Percentiles rank a stretch among this genome's conserved stretches.
Evolutionary conservation across 2,113 vertebrate species (phyloP).

Genomic region (Sminthopsis crassicaudata): DNA sequence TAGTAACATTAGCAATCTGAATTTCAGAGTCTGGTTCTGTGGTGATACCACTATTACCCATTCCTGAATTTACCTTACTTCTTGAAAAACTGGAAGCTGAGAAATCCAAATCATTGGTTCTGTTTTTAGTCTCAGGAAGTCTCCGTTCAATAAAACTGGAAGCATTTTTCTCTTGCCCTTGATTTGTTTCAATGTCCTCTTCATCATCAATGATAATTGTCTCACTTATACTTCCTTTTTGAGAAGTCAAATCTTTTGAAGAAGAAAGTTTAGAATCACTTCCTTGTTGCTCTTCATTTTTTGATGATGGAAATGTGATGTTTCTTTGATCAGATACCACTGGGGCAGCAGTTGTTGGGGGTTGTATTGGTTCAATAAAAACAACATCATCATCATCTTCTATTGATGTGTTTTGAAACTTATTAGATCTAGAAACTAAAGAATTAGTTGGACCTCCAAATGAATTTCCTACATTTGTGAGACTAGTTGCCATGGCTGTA

Average conservation of each 20-base stretch:
- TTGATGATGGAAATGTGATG: slow-evolving; percentile 80
- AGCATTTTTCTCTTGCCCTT: slow-evolving; percentile 88
- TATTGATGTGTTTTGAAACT: slow-evolving; percentile 85
- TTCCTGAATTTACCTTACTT: slow-evolving; percentile 89
- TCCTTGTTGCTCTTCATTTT: slow-evolving; percentile 86
- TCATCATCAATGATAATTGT: slow-evolving; percentile 99
- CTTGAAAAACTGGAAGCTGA: slow-evolving; percentile 88
- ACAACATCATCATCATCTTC: slow-evolving; percentile 95
- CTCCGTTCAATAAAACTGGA: slow-evolving; percentile 85
- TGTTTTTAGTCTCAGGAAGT: slow-evolving; percentile 86
- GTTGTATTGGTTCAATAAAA: slow-evolving; percentile 90
- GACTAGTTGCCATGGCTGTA: slow-evolving; percentile 90
- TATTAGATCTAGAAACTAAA: slow-evolving; percentile 85
- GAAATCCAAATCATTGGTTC: slow-evolving; percentile 87
- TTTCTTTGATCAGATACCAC: slow-evolving; percentile 84
- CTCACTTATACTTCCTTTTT: slow-evolving; percentile 90
- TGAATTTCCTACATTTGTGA: slow-evolving; percentile 88
- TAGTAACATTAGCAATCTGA: slow-evolving; percentile 97
- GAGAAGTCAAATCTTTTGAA: slow-evolving; percentile 85
- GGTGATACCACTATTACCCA: slow-evolving; percentile 90
- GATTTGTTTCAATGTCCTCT: slow-evolving; percentile 90
- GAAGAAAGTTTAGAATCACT: slow-evolving; percentile 86
- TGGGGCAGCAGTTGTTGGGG: slow-evolving; percentile 80
- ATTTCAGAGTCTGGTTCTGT: slow-evolving; percentile 98
- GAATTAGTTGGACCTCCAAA: slow-evolving; percentile 85